Evolutionary conservation across 2,113 vertebrate species (phyloP), one percentile per base, ranked within the genome.

Genomic region (Carassius auratus): DNA sequence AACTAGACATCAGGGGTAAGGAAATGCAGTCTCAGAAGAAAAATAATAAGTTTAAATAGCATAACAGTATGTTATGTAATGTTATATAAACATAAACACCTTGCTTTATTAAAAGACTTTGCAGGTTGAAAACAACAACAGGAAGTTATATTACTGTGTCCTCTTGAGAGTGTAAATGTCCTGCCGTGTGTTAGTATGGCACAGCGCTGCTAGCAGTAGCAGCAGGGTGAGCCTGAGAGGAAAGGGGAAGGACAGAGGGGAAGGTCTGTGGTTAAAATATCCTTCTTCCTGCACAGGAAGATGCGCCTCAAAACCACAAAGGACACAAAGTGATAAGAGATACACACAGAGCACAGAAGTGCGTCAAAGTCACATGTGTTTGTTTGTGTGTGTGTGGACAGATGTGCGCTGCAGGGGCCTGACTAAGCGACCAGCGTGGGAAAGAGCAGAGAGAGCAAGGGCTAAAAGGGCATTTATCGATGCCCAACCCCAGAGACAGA

Each of bases 201-300:
- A 15, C 15, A 77, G 50, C 15, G 5, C 33, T 50, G 73, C 38
- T 26, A 75, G 21, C n/a, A 17, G 33, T 48, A 81, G 26, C 26
- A 73, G 50, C 68, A 48, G 66, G 12, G 19, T 52, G 3, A 52
- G 26, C 36, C 50, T 12, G 21, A 77, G 68, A 45, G 48, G 23
- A 57, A 76, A 55, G 52, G 45, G 74, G 71, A 77, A 82, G 64
- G 64, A 62, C 55, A 86, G 15, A 64, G 57, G 17, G 36, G 9
- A 62, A 50, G 78, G 68, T 81, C 23, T 86, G 85, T 1, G 59
- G 36, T 86, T 81, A 81, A 81, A 86, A 36, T 74, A 33, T 78
- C 50, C 26, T 23, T 73, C 76, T 81, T 42, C 33, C 69, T 62
- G 79, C 55, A 64, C 79, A 45, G 78, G 69, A 80, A 55, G 55